A percentile compares a stretch with the other conserved stretches of the same genome.
Evolutionary conservation across 2,797 vertebrate species (phyloP).

Genomic region (Lindbergichthys nudifrons): DNA sequence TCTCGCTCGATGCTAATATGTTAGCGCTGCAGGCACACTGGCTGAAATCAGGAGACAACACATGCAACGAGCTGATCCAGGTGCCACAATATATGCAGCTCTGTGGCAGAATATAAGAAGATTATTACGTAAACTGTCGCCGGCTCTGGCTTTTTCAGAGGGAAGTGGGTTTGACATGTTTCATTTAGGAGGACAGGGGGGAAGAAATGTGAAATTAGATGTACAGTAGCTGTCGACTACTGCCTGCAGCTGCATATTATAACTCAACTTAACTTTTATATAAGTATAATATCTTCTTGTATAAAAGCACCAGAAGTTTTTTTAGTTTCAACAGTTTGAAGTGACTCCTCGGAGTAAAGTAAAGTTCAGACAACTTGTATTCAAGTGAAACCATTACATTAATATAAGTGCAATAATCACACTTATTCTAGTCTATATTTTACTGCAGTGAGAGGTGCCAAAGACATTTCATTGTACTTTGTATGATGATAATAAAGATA

Average conservation of each 20-base stretch:
- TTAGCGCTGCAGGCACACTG: conserved; percentile 49
- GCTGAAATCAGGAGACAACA: conserved; percentile 50
- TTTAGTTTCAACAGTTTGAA: background rate
- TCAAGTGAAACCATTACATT: too few relatives aligned
- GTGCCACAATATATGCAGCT: conserved; percentile 47
- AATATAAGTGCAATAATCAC: too few relatives aligned
- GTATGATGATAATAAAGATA: too few relatives aligned
- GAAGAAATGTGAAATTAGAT: conserved; percentile 44
- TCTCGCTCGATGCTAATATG: conserved; percentile 59
- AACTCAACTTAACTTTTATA: conserved; percentile 34
- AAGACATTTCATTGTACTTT: too few relatives aligned
- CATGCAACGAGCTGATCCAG: conserved; percentile 50
- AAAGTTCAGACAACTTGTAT: too few relatives aligned
- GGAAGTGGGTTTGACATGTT: conserved; percentile 59
- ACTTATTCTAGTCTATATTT: too few relatives aligned
- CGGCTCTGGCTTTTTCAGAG: conserved; percentile 35
- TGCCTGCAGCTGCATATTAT: conserved; percentile 46
- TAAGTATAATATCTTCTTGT: conserved; percentile 36
- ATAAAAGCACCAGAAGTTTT: background rate
- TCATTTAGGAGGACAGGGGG: conserved; percentile 36
- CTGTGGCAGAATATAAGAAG: conserved; percentile 44
- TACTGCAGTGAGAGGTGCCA: too few relatives aligned
- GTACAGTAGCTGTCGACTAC: conserved; percentile 10
- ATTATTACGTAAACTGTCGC: conserved; percentile 66
- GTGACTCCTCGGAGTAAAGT: too few relatives aligned